Conservation (phyloP, 2,888 invertebrate species). For the Nemapogon koenigi region DNA sequence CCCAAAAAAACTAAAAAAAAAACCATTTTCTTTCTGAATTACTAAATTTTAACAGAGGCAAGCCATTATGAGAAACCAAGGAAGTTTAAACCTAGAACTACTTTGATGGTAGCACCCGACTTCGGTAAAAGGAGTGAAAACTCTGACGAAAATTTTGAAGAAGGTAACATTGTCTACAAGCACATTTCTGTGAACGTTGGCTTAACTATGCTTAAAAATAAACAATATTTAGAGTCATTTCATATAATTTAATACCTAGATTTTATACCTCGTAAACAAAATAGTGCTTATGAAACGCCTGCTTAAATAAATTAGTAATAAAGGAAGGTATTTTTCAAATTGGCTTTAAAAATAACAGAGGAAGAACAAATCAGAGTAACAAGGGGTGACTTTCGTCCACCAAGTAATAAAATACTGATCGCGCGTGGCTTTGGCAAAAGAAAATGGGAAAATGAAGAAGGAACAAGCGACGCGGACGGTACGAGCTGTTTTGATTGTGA, state of each 20-base stretch:
- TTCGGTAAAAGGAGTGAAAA: slow-evolving; percentile 48
- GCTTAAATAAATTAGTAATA: too few relatives aligned
- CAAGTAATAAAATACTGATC: slow-evolving; percentile 45
- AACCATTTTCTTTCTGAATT: too few relatives aligned
- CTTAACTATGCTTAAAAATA: slow-evolving; percentile 9
- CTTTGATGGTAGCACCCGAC: slow-evolving; percentile 38
- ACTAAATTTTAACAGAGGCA: slow-evolving; percentile 20
- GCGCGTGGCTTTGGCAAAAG: slow-evolving; percentile 45
- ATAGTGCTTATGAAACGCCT: too few relatives aligned
- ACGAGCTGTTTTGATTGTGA: too few relatives aligned
- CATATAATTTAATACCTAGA: too few relatives aligned
- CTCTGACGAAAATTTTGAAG: slow-evolving; percentile 29
- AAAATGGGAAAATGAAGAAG: slow-evolving; percentile 16
- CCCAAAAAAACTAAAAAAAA: too few relatives aligned
- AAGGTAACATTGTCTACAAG: slow-evolving; percentile 53
- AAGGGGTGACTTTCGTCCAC: slow-evolving; percentile 43
- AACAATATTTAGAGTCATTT: too few relatives aligned
- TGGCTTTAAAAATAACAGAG: too few relatives aligned
- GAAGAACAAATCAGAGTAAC: slow-evolving; percentile 47
- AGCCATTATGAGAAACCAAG: slow-evolving; percentile 14
- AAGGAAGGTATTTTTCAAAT: too few relatives aligned
- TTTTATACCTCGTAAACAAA: too few relatives aligned
- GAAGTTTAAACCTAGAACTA: slow-evolving; percentile 38
- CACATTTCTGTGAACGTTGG: slow-evolving; percentile 10
- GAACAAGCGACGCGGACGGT: too few relatives aligned